Evolutionary conservation across 2,888 invertebrate species (phyloP).

Genomic region (Drosophila fungiperda): DNA sequence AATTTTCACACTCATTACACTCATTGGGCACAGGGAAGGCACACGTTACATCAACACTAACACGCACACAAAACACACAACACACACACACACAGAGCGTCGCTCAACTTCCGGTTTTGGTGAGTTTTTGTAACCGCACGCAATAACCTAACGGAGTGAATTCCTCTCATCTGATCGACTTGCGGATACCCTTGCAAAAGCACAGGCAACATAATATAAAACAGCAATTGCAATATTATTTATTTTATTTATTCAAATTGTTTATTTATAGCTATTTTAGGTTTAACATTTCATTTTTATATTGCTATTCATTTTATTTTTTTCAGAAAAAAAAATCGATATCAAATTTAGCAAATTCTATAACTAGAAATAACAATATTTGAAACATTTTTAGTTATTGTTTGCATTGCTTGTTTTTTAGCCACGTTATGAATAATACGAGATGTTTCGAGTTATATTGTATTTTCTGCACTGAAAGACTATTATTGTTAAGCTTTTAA

Average conservation of each 20-base stretch:
- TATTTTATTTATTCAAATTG: not conserved
- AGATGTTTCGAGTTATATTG: too few species aligned
- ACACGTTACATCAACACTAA: slow-evolving; percentile 26
- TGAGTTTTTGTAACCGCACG: slow-evolving; percentile 52
- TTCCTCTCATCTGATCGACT: not conserved
- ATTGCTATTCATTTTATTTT: too few species aligned
- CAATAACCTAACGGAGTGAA: slow-evolving; percentile 2
- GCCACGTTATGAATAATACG: too few species aligned
- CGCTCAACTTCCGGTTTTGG: slow-evolving; percentile 52
- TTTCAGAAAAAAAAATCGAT: too few species aligned
- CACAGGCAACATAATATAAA: not conserved
- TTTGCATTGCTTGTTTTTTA: too few species aligned
- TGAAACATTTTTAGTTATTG: too few species aligned
- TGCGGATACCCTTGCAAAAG: not conserved
- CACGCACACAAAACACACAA: slow-evolving; percentile 5
- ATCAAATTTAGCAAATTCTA: too few species aligned
- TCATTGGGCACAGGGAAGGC: slow-evolving; percentile 27
- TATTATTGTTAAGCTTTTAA: too few species aligned
- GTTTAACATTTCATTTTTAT: too few species aligned
- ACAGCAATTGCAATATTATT: not conserved
- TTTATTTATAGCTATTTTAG: not conserved
- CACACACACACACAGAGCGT: not conserved
- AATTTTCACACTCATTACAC: slow-evolving; percentile 79
- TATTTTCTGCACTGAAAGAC: too few species aligned
- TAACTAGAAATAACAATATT: too few species aligned